These are phyloP conservation scores for Colius striatus DNA, from an alignment of 2,113 vertebrate species.

Conservation along the genomic window DNA sequence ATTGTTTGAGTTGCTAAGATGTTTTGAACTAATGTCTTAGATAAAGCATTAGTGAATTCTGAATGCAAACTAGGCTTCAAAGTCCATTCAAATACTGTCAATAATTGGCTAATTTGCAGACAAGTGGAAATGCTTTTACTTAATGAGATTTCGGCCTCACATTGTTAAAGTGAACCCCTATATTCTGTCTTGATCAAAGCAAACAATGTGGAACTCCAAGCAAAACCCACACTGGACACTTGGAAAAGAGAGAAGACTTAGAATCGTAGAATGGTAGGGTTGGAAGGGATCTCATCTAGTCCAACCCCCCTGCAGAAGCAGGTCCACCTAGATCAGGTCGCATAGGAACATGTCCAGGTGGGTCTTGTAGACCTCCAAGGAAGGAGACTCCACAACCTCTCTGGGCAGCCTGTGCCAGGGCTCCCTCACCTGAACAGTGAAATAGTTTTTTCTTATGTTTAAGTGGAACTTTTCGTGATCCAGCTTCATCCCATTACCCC, in stretches of 20 bases:
- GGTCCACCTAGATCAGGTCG: no score
- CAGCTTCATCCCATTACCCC: no score
- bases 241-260: neutral
- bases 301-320: no score
- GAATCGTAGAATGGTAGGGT: no score
- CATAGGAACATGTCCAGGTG: no score
- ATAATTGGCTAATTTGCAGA: conserved; percentile 12
- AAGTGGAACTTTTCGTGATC: no score
- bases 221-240: neutral
- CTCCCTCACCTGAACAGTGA: no score
- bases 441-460: no score
- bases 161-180: neutral
- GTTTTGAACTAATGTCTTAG: conserved; percentile 26
- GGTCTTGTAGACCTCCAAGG: no score
- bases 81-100: neutral
- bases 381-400: no score
- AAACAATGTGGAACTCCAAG: neutral
- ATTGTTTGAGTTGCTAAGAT: neutral
- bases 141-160: neutral
- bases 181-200: neutral
- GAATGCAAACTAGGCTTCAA: conserved; percentile 28
- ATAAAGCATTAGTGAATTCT: conserved; percentile 32
- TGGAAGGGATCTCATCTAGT: no score
- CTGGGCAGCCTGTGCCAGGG: no score
- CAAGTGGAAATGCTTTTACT: neutral